Percentiles rank a stretch among this genome's conserved stretches.
Evolutionary conservation across 2,797 vertebrate species (phyloP).

Genomic region (Aphelocoma californica): DNA sequence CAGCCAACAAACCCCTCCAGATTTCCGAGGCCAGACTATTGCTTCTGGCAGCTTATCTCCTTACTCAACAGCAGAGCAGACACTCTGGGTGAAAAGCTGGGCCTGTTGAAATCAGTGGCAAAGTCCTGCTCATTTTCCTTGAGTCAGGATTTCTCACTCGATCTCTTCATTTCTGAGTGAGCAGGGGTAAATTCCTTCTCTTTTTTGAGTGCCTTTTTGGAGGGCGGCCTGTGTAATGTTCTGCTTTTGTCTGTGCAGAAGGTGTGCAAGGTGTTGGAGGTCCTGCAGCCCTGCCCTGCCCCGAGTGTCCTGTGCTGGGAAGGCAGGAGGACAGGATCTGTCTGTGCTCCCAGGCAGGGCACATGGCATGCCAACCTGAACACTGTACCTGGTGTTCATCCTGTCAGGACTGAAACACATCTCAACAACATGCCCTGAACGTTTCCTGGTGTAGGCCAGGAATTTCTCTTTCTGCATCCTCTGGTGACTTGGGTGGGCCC

Average conservation of each 20-base stretch:
- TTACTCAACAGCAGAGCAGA: background rate
- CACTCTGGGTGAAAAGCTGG: background rate
- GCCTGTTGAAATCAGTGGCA: slow-evolving; percentile 38
- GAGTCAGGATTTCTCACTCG: slow-evolving; percentile 2
- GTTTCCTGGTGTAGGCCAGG: background rate
- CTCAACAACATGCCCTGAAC: background rate
- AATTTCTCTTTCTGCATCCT: background rate
- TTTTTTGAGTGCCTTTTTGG: background rate
- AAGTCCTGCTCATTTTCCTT: slow-evolving; percentile 31
- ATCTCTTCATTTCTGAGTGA: background rate
- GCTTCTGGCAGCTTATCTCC: slow-evolving; percentile 40
- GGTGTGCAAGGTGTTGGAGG: background rate
- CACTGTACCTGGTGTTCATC: background rate
- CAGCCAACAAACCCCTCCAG: slow-evolving; percentile 37
- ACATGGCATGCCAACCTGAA: background rate
- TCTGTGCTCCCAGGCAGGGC: background rate
- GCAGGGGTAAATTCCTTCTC: background rate
- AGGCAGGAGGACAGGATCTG: background rate
- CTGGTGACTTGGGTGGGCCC: background rate
- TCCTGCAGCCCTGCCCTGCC: background rate
- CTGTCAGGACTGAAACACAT: background rate
- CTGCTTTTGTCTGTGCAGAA: background rate
- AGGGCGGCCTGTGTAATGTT: background rate
- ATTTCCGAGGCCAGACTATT: background rate
- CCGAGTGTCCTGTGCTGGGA: background rate